Base-by-base conservation (phyloP, 2,797 vertebrate species). In the Vespertilio murinus region DNA sequence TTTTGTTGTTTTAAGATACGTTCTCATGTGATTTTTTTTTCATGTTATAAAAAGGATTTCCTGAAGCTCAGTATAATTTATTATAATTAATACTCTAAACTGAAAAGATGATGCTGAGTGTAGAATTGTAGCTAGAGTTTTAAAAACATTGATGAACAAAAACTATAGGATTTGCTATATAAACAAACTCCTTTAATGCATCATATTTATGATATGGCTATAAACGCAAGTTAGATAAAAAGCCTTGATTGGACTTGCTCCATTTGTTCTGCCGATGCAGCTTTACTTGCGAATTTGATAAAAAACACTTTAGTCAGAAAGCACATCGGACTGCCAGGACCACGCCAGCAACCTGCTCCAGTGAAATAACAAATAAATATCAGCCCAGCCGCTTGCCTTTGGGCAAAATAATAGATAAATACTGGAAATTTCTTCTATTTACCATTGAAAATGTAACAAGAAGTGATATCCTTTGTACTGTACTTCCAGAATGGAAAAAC, bases 181-280 rank as follows among this genome's bases (percentile, higher is more conserved):
- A 94, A 95, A 90, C 42, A 94, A 79, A 23, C 38, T 93, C 38
- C 42, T 91, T 91, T 95, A 89, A 75, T 89, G 17, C 40, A 91
- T 79, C 69, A 59, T 71, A n/a, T 88, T 95, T 95, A 75, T 95
- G 90, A 95, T 8, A 42, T 33, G 74, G 64, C 59, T 88, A 49
- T 56, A 94, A 93, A 94, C 78, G 67, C 49, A 84, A 85, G 54
- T 64, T 88, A 65, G 30, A 91, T 82, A 52, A 87, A 91, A 74
- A 40, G 4, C 11, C 35, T 54, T 75, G 42, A 65, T 85, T 96
- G 74, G 25, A 67, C 91, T 85, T 94, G 38, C 71, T 87, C 49
- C 85, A 20, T 75, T 90, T 93, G 30, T 93, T 88, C 40, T 69
- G 52, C 59, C 56, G 18, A 78, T 9, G 18, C 70, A 86, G 49